Conservation (phyloP, 2,888 invertebrate species). For the Nemurella pictetii region DNA sequence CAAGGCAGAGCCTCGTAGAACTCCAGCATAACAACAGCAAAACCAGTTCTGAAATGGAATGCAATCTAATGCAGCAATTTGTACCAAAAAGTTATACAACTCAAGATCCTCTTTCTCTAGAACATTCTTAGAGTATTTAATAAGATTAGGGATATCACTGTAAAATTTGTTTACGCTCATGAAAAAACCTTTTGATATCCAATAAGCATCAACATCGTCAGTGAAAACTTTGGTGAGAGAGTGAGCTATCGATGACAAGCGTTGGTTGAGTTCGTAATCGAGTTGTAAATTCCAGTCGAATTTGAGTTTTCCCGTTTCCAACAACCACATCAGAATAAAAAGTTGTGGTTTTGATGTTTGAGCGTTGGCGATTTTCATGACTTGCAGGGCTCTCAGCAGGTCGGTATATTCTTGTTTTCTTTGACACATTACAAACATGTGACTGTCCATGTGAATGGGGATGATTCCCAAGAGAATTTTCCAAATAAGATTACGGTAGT, state of each 20-base stretch:
- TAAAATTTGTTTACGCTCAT: conserved; percentile 68
- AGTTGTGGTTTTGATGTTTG: conserved; percentile 67
- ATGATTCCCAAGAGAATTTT: conserved; percentile 83
- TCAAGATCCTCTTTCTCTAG: conserved; percentile 78
- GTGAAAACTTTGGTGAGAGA: conserved; percentile 72
- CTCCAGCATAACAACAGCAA: conserved; percentile 78
- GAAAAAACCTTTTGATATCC: conserved; percentile 78
- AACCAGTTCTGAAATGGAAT: conserved; percentile 80
- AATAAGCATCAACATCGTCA: conserved; percentile 78
- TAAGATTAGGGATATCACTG: conserved; percentile 65
- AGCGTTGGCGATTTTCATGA: conserved; percentile 66
- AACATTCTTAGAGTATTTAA: conserved; percentile 66
- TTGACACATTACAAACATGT: conserved; percentile 74
- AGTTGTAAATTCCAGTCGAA: conserved; percentile 57
- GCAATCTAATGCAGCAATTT: conserved; percentile 60
- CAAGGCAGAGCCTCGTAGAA: conserved; percentile 76
- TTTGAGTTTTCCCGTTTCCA: conserved; percentile 71
- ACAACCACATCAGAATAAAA: conserved; percentile 78
- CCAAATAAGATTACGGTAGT: conserved; percentile 82
- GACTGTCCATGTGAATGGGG: conserved; percentile 75
- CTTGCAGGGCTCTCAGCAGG: conserved; percentile 68
- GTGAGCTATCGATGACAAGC: conserved; percentile 63
- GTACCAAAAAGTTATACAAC: conserved; percentile 70
- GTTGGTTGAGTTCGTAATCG: conserved; percentile 56
- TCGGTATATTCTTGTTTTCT: conserved; percentile 73